Base-by-base conservation (phyloP, 23 tunicate genomes). In the Phallusia fumigata region DNA sequence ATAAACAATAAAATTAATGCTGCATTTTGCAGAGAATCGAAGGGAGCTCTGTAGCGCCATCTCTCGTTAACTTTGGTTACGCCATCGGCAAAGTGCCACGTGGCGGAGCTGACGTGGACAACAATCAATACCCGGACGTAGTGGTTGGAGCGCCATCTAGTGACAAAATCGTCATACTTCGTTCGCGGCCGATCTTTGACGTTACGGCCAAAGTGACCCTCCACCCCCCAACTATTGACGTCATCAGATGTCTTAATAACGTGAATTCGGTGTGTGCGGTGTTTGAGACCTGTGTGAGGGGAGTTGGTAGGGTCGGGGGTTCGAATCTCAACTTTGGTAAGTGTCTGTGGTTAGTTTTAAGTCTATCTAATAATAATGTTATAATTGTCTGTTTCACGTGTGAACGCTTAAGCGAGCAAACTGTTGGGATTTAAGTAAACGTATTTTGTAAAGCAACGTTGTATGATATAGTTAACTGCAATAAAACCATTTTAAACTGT, bases 71-170 rank as follows among this genome's bases (percentile, higher is more conserved):
- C 40, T 74, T 74, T 74, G 78, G 78, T 5, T 74, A 74, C 45
- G 26, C 78, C 0, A 24, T 74, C 31, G 78, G 40, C 6, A 74
- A 74, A 33, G 34, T 33, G 8, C 31, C 22, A 12, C n/a, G 6
- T 3, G 35, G 78, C 10, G 78, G 44, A 1, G 53, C 28, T 44
- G 81, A 78, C 19, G 53, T 78, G 2, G 81, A 78, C 36, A 35
- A 78, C 81, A 78, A 78, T 26, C 58, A 30, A 44, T 78, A 78
- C 58, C 53, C 81, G 30, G 81, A 78, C 58, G 58, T 78, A 26
- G 30, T 78, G 58, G 81, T 78, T 30, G 81, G 81, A 40, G 53
- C 81, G 19, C 58, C 81, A 3, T 34, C 33, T 6, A 45, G 58
- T 35, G 81, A 78, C 58, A 10, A 6, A 30, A 65, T 78, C 2